Base-by-base conservation (phyloP, 2,888 invertebrate species). In the Chrysolina oricalcia region DNA sequence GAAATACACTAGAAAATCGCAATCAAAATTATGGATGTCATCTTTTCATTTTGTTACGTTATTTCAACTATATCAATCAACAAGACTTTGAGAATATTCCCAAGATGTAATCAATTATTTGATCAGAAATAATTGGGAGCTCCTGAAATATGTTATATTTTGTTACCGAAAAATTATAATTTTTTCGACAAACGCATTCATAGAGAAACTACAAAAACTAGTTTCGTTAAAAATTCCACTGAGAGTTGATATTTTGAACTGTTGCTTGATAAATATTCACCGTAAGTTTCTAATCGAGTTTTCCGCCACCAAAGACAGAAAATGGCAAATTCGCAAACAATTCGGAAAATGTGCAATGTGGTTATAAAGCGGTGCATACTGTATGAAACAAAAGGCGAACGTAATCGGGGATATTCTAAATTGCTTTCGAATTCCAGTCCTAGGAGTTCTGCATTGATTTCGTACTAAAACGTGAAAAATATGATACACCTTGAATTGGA, bases 241-340 rank as follows among this genome's bases (percentile, higher is more conserved):
- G 17, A 17, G 8, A 19, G 19, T 19, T 5, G 27, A n/a, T 1
- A 23, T n/a, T n/a, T n/a, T 27, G 15, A 35, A 8, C n/a, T 11
- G 6, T 10, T 13, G 27, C 53, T 27, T 8, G 2, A 50, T n/a
- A 17, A 69, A 53, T 19, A 23, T 35, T 11, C 35, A 15, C 56
- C 56, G 43, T 23, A 50, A 59, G 35, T 63, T 23, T 50, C 41
- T 15, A 4, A 13, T 21, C 41, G 53, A 40, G 27, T 72, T 62
- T 23, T 8, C n/a, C n/a, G 35, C 27, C 23, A 9, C 15, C 11
- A 68, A 65, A 64, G 46, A 64, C 35, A 75, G 78, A 74, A 70
- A 77, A 80, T 75, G 76, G 74, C 74, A 75, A 67, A 62, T 50
- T 74, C 46, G 72, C 56, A 72, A 74, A 66, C 69, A 70, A 78